These are phyloP conservation scores for Xiphorhynchus erythropygius DNA, from an alignment of 2,797 vertebrate genomes.

Conservation along the genomic window DNA sequence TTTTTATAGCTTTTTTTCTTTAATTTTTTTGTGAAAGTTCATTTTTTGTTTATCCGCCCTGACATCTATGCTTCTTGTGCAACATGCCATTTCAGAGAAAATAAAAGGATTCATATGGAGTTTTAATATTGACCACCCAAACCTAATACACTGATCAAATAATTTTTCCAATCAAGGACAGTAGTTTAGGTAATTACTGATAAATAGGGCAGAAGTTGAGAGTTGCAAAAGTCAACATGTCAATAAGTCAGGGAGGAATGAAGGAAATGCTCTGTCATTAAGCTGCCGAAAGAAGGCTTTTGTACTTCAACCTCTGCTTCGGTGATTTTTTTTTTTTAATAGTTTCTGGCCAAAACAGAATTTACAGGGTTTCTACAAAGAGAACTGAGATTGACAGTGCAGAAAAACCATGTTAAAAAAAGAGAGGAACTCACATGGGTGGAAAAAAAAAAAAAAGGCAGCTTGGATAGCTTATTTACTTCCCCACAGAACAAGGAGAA, in stretches of 20 bases:
- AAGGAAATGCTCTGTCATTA: neutral
- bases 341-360: neutral
- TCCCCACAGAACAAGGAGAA: neutral
- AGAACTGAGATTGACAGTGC: neutral
- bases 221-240: neutral
- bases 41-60: neutral
- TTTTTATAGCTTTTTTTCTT: neutral
- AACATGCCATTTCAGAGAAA: neutral
- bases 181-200: neutral
- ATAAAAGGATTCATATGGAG: neutral
- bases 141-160: neutral
- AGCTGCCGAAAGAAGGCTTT: neutral
- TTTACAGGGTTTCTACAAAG: neutral
- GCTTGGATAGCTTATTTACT: neutral
- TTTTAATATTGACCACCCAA: neutral
- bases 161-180: neutral
- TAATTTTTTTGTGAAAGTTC: neutral
- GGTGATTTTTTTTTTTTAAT: neutral
- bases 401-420: neutral
- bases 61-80: neutral
- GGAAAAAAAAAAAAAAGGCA: neutral
- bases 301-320: neutral
- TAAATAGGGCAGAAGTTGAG: neutral
- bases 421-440: neutral
- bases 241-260: neutral